These are phyloP conservation scores for Dufourea novaeangliae DNA, from an alignment of 1,140 invertebrate species.

Conservation along the genomic window DNA sequence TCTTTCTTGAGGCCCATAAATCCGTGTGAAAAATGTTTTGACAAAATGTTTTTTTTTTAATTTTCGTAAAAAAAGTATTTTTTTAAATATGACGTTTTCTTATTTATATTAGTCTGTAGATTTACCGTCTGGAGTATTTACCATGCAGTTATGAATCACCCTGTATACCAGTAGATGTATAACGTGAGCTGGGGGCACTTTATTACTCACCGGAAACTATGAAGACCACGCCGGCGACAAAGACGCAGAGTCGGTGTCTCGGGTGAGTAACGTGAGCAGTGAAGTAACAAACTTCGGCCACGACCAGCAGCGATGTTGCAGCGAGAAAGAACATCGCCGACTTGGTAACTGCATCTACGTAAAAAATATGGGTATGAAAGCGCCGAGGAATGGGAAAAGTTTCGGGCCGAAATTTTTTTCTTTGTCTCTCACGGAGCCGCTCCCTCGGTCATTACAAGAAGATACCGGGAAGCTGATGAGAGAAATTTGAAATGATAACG, in stretches of 20 bases:
- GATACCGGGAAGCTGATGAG: background rate
- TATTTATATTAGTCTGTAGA: too few relatives aligned
- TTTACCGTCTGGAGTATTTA: too few relatives aligned
- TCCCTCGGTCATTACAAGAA: background rate
- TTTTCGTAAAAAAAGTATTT: too few relatives aligned
- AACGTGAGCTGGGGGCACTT: slow-evolving; percentile 5
- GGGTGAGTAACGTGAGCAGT: slow-evolving; percentile 83
- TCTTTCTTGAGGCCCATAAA: too few relatives aligned
- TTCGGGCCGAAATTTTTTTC: slow-evolving; percentile 5
- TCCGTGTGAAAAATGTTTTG: too few relatives aligned
- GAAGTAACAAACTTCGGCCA: slow-evolving; percentile 85
- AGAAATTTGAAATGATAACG: background rate
- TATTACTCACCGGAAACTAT: slow-evolving; percentile 73
- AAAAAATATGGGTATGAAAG: slow-evolving; percentile 56
- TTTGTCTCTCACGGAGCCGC: background rate
- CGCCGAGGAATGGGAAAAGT: slow-evolving; percentile 29
- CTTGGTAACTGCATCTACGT: slow-evolving; percentile 86
- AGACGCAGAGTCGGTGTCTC: slow-evolving; percentile 83
- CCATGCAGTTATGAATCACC: too few relatives aligned
- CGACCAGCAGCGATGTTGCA: slow-evolving; percentile 84
- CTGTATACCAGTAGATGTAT: too few relatives aligned
- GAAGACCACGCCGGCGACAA: slow-evolving; percentile 86
- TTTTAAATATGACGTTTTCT: too few relatives aligned
- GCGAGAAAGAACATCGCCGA: slow-evolving; percentile 86
- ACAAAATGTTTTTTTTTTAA: too few relatives aligned